Base-by-base conservation (phyloP, 1,140 invertebrate species). In the Dinoponera quadriceps region DNA sequence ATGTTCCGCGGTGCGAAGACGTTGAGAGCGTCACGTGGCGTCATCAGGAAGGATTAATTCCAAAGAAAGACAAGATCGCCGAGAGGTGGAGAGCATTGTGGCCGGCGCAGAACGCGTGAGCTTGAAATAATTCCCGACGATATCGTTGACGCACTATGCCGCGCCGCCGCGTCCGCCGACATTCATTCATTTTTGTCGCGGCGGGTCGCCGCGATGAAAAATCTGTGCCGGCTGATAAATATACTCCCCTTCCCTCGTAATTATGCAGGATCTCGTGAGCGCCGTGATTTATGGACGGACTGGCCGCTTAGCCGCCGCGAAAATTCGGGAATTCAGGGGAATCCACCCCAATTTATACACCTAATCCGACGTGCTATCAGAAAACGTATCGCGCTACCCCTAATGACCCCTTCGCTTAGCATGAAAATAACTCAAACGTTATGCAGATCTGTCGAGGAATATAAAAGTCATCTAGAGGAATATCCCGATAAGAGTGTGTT, bases 161-260 rank as follows among this genome's bases (percentile, higher is more conserved):
- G 38, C 38, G 38, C 38, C 38, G 29, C 54, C 57, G 55, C 73
- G 62, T 68, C 14, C 18, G 48, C 57, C 54, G 65, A 63, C 25
- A 59, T 71, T 29, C 29, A 22, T 62, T 27, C 33, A 44, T 72
- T 85, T 85, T 86, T 81, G n/a, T 54, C 55, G 29, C 66, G 57
- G 63, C 62, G 20, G 57, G 49, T 48, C 78, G 71, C 69, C 59
- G 49, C 25, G n/a, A 59, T 80, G 75, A 80, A 80, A 80, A 80
- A 71, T 80, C 33, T 29, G 4, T 27, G 29, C 87, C 85, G 5
- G 65, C 44, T 63, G 78, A 82, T 82, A 73, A 72, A 74, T 65
- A 74, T 65, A 22, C 29, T 73, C 44, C 49, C 33, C 54, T 85
- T 73, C 55, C 44, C 57, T 57, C 20, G 27, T 74, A 72, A 81